Evolutionary conservation across 2,888 invertebrate genomes (phyloP), one percentile per base, ranked within the genome.

Genomic region (Melanophora roralis): DNA sequence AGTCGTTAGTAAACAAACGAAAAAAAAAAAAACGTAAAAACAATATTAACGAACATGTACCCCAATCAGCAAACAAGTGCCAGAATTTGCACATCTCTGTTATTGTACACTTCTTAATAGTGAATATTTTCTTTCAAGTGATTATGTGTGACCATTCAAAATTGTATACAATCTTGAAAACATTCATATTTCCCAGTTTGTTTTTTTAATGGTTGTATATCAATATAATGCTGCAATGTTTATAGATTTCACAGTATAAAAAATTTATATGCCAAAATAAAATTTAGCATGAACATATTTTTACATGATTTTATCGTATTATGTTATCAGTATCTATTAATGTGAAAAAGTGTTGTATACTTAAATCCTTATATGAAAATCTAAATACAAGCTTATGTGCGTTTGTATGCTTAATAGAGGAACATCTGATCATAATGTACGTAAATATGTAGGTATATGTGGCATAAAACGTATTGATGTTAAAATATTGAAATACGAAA

Each of bases 381-480:
- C 21, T 23, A 8, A 36, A 16, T 21, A 2, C 5, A 7, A 1
- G 19, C 21, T n/a, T 51, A 14, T 1, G n/a, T 36, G 3, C 19
- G 16, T 49, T 1, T 49, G 23, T 14, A 1, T 4, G 12, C 14
- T 1, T 7, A 12, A 49, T 5, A n/a, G 49, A 12, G 21, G 19
- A 12, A 21, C 11, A n/a, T 19, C 45, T 45, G 45, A 45, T n/a
- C n/a, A n/a, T n/a, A n/a, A n/a, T 45, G 23, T 38, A n/a, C 12
- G 19, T 57, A 16, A n/a, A n/a, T n/a, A n/a, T n/a, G n/a, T n/a
- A 4, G 19, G 38, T 38, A 21, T 57, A 65, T 69, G 27, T 53
- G 60, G 71, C 71, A 67, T 62, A 62, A 74, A 73, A 53, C 71
- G 64, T 75, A 75, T 79, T 75, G 71, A 75, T 71, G 67, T 69